Evolutionary conservation across 2,113 vertebrate species (phyloP), one percentile per base, ranked within the genome.

Genomic region (Heterotilapia buettikoferi): DNA sequence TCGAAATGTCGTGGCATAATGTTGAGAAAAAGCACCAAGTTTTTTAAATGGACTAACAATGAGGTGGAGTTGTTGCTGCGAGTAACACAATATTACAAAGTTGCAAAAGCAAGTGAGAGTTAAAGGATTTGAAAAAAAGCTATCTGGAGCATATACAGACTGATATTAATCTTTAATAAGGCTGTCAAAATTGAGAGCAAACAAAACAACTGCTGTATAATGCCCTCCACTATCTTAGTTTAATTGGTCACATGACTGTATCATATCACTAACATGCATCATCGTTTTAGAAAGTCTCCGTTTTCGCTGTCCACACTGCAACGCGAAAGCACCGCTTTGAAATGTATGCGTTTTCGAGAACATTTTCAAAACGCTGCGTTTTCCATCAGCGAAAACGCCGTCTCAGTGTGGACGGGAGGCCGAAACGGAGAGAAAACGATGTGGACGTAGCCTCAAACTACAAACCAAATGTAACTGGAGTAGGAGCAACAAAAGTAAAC

Each of bases 21-120:
- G 4, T 26, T 4, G 4, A 26, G 4, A 4, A 26, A 26, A 24
- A 54, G 53, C 53, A 54, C 53, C 12, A 19, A 53, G 53, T 0
- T 56, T 56, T 56, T 24, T 56, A 56, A 56, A 56, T 13, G 53
- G 53, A 56, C 12, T 57, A 57, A 5, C 24, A 57, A 57, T 57
- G 54, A 57, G 21, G 53, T 56, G 4, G 53, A 56, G 53, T 56
- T 56, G 53, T 56, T 56, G 53, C 53, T 56, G 53, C 11, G 2
- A 56, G 21, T 56, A 56, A 56, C 53, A 24, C 53, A 56, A 24
- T 24, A 13, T 6, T 56, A 7, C 21, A 56, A 24, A 54, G 21
- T 56, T 24, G 53, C 53, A 24, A 24, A 56, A 56, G 52, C 0
- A 1, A 56, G 4, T 3, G 11, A 56, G 53, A 56, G 4, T 56